Evolutionary conservation across 2,797 vertebrate species (phyloP), one percentile per base, ranked within the genome.

Genomic region (Loriculus beryllinus): DNA sequence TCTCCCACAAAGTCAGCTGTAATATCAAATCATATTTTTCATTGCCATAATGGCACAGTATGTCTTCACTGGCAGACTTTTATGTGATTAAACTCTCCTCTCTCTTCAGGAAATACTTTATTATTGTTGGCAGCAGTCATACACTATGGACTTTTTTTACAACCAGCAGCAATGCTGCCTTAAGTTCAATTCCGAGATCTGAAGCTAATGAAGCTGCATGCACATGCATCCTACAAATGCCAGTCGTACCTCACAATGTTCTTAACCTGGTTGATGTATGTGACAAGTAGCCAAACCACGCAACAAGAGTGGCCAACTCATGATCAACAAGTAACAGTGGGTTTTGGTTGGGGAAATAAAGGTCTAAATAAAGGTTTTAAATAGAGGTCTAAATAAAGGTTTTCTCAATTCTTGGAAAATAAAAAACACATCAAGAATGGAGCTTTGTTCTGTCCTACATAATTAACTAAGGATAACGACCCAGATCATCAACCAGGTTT

Each of bases 41-140:
- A 91, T 20, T 71, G 85, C 31, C 33, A 39, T 69, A 94, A 90
- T 33, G 40, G 57, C 29, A 48, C 29, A 60, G 37, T 80, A 43
- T 54, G 82, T 70, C 75, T 82, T 85, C 60, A 93, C 40, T 48
- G 60, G 86, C 75, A 91, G 83, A 92, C 42, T 78, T 70, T 67
- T 64, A 75, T 85, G 29, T 52, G 33, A 85, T 92, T 91, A 93
- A 89, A 85, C 87, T 64, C 71, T 85, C 75, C 82, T 93, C 31
- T 78, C 90, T 89, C 75, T 69, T 70, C 60, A 74, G 68, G 29
- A 92, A 85, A 17, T 85, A 45, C 63, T 76, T 82, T 82, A 91
- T 94, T 84, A 70, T 92, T 92, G 92, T 77, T 84, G 45, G 82
- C 94, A 96, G 65, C 60, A 93, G 64, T 62, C 82, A 87, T 39